Base-by-base conservation (phyloP, 2,888 invertebrate species). In the Gari tellinella region DNA sequence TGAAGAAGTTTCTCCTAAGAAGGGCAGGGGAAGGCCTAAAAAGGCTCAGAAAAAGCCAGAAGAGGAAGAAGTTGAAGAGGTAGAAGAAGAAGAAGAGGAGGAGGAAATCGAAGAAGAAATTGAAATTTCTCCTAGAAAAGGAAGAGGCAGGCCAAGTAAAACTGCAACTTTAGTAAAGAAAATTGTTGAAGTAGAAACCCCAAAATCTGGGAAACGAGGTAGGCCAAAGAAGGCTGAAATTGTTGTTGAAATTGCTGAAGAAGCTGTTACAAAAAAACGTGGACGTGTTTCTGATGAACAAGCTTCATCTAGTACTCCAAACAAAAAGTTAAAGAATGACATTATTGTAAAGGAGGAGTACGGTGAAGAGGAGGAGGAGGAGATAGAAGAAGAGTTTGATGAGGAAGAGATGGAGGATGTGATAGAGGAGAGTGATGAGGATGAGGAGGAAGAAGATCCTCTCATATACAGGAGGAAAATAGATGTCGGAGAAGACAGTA, bases 1-100 rank as follows among this genome's bases (percentile, higher is more conserved):
- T 57, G 81, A 76, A 53, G 31, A 38, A 14, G 77, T 70, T 45
- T 66, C 68, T 21, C 72, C 74, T 17, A 80, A 58, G 52, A 74
- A 65, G 19, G 72, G 73, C 12, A 72, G 75, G 43, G 57, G 74
- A 49, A 60, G 75, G 48, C 49, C 49, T 15, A 66, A 65, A 41
- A 72, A 31, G 31, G 10, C 10, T 31, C 31, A 31, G 31, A 31
- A 31, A 31, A 31, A 31, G 61, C 31, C 64, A 68, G 43, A 66
- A 23, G 46, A 48, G 45, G 40, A 41, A 48, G 60, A 21, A n/a
- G 53, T 61, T 48, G 62, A 62, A 12, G 56, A 69, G 12, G 53
- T 26, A 17, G 72, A 69, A 40, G 51, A 31, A 10, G 31, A 31
- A 10, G 31, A 31, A 10, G 31, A 61, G 38, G 68, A 70, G 25